A percentile compares a stretch with the other conserved stretches of the same genome.
phyloP scores from a whole-genome alignment of 2,888 invertebrate genomes.

The Heteromyza rotundicornis region DNA sequence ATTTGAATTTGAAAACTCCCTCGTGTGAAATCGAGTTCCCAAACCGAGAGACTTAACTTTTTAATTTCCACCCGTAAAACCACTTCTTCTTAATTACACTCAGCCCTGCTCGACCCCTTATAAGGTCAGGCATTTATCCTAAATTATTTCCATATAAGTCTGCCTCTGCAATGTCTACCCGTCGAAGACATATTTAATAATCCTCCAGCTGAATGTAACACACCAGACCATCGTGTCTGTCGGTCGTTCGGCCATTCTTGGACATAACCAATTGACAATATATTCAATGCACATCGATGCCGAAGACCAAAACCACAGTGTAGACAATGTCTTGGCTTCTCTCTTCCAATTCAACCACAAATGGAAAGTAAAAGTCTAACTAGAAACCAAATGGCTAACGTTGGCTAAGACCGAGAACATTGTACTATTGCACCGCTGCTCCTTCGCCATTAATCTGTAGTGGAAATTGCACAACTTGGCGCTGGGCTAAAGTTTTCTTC shows the following conservation, averaged over 20 bases:
- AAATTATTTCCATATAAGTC: conserved; percentile 21
- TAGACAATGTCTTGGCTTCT: background rate
- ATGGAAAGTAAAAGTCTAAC: conserved; percentile 30
- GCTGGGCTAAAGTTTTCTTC: background rate
- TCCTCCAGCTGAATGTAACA: conserved; percentile 25
- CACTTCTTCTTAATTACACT: background rate
- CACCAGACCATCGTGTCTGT: conserved; percentile 10
- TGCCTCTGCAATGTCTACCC: background rate
- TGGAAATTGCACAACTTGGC: background rate
- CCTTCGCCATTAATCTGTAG: conserved; percentile 12
- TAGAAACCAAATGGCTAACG: conserved; percentile 5
- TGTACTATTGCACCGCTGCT: background rate
- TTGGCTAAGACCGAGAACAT: background rate
- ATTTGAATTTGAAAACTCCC: no score
- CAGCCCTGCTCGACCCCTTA: background rate
- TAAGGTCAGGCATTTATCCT: background rate
- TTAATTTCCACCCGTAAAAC: no score
- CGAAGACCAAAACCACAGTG: background rate
- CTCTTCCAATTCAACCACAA: conserved; percentile 18
- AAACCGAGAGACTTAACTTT: no score
- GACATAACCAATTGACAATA: background rate
- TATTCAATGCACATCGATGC: background rate
- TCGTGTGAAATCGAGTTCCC: no score
- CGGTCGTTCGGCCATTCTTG: background rate
- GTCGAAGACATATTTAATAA: conserved; percentile 18